These are phyloP conservation scores for Semaprochilodus insignis DNA, from an alignment of 2,797 vertebrate genomes.

Conservation along the genomic window DNA sequence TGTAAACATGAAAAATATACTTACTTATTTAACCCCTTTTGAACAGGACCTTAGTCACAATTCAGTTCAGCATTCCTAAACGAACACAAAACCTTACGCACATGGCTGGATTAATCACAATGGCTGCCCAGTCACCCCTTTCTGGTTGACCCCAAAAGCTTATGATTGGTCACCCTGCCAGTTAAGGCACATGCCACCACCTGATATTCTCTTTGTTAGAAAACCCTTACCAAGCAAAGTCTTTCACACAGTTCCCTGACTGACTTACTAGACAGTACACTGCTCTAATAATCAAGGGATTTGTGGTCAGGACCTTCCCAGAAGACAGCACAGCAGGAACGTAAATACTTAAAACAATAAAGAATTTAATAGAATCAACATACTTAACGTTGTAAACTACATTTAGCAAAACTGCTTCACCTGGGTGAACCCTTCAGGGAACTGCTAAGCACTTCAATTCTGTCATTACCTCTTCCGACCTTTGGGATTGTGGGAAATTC, in stretches of 20 bases:
- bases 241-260: not conserved
- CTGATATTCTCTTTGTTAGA: constrained; percentile 40
- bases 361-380: not conserved
- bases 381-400: no score
- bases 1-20: no score
- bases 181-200: constrained; percentile 30
- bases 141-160: constrained; percentile 37
- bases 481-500: constrained; percentile 34
- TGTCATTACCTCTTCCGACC: not conserved
- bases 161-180: constrained; percentile 28
- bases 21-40: no score
- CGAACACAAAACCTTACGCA: constrained; percentile 37
- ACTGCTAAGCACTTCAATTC: not conserved
- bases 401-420: not conserved
- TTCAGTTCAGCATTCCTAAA: constrained; percentile 24
- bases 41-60: not conserved
- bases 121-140: constrained; percentile 41
- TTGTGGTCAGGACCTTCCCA: not conserved
- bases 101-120: constrained; percentile 33
- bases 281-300: no score
- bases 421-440: not conserved
- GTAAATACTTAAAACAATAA: not conserved
- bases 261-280: no score
- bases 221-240: constrained; percentile 28
- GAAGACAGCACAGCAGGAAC: not conserved